Conservation (phyloP, 2,888 invertebrate genomes). For the Leptopterna dolabrata region DNA sequence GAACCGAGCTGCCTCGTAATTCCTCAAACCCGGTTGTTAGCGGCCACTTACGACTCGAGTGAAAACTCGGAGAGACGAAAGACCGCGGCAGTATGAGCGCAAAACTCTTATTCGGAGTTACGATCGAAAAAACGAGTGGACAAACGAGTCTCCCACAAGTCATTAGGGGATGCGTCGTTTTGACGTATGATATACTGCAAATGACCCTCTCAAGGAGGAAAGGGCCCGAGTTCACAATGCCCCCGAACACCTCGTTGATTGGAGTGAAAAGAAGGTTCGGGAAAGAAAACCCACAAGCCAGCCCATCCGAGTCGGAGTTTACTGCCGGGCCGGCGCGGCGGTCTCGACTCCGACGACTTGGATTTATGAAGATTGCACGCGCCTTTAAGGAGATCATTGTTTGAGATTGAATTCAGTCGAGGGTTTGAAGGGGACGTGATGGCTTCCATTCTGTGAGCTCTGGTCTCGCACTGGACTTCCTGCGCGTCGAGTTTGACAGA, state of each 20-base stretch:
- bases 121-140: constrained; percentile 1
- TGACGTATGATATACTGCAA: constrained; percentile 31
- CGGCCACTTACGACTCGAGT: neutral
- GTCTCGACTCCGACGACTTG: neutral
- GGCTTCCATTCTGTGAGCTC: constrained; percentile 1
- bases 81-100: neutral
- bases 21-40: constrained; percentile 21
- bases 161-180: constrained; percentile 19
- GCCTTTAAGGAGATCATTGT: constrained; percentile 49
- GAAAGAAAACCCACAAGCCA: neutral
- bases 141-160: constrained; percentile 19
- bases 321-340: neutral
- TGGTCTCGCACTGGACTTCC: neutral
- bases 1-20: constrained; percentile 15
- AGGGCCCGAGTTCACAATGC: constrained; percentile 4
- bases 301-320: neutral
- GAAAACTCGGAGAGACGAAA: neutral
- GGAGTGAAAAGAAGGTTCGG: neutral
- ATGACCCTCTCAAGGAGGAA: neutral
- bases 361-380: constrained; percentile 42
- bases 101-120: constrained; percentile 5
- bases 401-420: constrained; percentile 42
- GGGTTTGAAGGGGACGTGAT: constrained; percentile 38
- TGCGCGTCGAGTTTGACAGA: neutral
- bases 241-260: constrained; percentile 14